phyloP scores from a whole-genome alignment of 2,888 invertebrate species.

The Apamea anceps region DNA sequence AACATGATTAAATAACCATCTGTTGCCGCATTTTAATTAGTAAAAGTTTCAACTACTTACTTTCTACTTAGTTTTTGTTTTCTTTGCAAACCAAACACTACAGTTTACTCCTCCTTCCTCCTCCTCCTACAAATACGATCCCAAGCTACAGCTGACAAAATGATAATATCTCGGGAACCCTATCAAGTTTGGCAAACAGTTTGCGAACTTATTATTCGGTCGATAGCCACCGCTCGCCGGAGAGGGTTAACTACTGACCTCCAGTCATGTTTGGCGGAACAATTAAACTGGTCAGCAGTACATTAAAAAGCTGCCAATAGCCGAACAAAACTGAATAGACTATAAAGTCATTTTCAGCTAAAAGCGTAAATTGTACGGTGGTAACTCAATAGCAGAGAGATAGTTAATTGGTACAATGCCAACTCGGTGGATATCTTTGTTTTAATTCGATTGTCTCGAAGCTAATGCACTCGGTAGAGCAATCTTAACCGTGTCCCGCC shows the following conservation, averaged over 20 bases:
- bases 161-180: conserved; percentile 47
- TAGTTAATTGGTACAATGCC: conserved; percentile 86
- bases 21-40: background rate
- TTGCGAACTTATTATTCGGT: conserved; percentile 62
- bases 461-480: conserved; percentile 79
- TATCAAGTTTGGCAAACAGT: conserved; percentile 58
- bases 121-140: background rate
- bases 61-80: background rate
- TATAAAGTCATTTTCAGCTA: conserved; percentile 84
- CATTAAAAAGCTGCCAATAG: conserved; percentile 71
- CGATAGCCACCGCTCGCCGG: conserved; percentile 47
- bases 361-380: conserved; percentile 81
- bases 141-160: conserved; percentile 41
- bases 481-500: conserved; percentile 74
- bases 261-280: conserved; percentile 58
- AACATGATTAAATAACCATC: background rate
- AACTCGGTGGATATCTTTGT: conserved; percentile 82
- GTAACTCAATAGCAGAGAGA: conserved; percentile 79
- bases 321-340: conserved; percentile 77
- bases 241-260: conserved; percentile 64
- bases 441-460: conserved; percentile 83
- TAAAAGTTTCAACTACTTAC: background rate
- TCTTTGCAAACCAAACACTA: conserved; percentile 2
- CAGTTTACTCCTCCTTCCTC: background rate
- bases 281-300: conserved; percentile 62